Conservation (phyloP, 2,888 invertebrate genomes). For the Sialis lutaria region DNA sequence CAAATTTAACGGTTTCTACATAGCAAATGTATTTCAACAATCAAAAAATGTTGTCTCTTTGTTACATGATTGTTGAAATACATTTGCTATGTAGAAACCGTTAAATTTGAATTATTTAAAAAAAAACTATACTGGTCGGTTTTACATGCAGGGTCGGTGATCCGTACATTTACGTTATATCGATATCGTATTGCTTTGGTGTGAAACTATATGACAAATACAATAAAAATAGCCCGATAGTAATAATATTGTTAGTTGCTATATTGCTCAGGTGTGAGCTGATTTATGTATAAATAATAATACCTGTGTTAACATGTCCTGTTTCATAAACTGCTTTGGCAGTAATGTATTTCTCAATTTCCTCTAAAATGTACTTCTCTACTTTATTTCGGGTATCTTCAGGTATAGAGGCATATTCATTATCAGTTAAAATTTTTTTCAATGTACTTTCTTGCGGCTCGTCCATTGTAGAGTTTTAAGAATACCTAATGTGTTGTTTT, state of each 20-base stretch:
- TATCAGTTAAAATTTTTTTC: slow-evolving; percentile 26
- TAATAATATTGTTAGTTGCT: not conserved
- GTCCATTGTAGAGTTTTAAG: slow-evolving; percentile 16
- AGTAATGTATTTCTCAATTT: slow-evolving; percentile 54
- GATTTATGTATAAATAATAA: slow-evolving; percentile 2
- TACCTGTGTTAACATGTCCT: slow-evolving; percentile 43
- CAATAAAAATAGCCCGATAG: not conserved
- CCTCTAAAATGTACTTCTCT: slow-evolving; percentile 35
- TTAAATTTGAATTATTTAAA: no score
- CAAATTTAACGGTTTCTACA: no score
- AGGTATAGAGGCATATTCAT: slow-evolving; percentile 37
- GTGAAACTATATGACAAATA: not conserved
- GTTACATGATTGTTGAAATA: no score
- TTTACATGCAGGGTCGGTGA: no score
- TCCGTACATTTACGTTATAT: not conserved
- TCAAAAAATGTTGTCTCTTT: no score
- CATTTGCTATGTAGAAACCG: no score
- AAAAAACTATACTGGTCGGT: no score
- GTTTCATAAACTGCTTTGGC: slow-evolving; percentile 57
- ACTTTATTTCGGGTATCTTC: slow-evolving; percentile 39
- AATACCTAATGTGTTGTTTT: no score
- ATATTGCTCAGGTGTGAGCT: not conserved
- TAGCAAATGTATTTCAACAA: no score
- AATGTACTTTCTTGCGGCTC: slow-evolving; percentile 23
- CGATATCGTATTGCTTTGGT: no score